A percentile compares a stretch with the other conserved stretches of the same genome.
Evolutionary conservation across 2,888 invertebrate genomes (phyloP).

Genomic region (Griposia aprilina): DNA sequence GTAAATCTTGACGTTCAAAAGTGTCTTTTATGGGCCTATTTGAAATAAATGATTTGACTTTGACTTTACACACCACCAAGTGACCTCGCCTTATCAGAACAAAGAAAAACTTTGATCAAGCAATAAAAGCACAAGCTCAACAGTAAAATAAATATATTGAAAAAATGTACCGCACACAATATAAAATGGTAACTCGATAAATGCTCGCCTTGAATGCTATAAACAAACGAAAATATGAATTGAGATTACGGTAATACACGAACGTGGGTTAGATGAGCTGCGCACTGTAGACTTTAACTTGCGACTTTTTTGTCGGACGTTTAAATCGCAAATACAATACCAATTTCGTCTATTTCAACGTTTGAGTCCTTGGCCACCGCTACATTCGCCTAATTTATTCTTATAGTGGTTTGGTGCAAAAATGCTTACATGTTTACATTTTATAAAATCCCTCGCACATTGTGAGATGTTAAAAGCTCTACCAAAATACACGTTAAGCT

Average conservation of each 20-base stretch:
- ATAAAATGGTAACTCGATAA: conserved; percentile 79
- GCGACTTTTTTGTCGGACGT: conserved; percentile 18
- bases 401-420: background rate
- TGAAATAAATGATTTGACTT: no score
- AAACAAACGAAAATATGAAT: conserved; percentile 86
- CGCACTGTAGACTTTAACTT: conserved; percentile 29
- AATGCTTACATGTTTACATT: background rate
- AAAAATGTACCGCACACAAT: conserved; percentile 66
- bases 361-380: background rate
- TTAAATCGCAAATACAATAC: background rate
- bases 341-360: background rate
- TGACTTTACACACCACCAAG: background rate
- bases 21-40: no score
- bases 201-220: conserved; percentile 75
- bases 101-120: conserved; percentile 16
- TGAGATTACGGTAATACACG: conserved; percentile 80
- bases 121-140: conserved; percentile 34
- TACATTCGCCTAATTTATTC: background rate
- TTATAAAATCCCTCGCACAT: background rate
- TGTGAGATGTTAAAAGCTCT: background rate
- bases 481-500: background rate
- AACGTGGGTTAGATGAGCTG: conserved; percentile 64
- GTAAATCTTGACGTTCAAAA: no score
- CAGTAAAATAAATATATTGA: conserved; percentile 66
- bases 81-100: conserved; percentile 27